These are phyloP conservation scores for Pantherophis alleghaniensis DNA, from an alignment of 2,797 vertebrate genomes.

Conservation along the genomic window DNA sequence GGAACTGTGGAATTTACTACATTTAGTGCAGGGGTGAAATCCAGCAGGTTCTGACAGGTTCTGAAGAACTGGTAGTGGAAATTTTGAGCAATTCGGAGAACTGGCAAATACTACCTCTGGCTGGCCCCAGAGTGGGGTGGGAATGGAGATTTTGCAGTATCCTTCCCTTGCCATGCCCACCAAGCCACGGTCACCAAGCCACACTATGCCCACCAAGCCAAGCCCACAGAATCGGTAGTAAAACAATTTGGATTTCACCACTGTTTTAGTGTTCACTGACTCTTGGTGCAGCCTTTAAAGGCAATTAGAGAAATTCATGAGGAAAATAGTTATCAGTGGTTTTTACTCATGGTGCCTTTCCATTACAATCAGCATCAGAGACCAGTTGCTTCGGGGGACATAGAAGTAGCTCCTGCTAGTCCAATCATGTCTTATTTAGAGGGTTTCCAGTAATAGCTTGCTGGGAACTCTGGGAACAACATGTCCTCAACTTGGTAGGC, in stretches of 20 bases:
- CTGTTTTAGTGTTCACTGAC: neutral
- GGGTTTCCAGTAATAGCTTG: neutral
- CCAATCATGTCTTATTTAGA: neutral
- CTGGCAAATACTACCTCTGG: too few relatives aligned
- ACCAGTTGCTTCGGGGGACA: neutral
- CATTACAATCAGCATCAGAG: neutral
- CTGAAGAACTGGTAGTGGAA: too few relatives aligned
- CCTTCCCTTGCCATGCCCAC: too few relatives aligned
- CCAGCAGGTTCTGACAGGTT: too few relatives aligned
- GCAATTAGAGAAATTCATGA: neutral
- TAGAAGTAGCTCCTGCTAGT: neutral
- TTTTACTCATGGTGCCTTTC: neutral
- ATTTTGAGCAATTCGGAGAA: too few relatives aligned
- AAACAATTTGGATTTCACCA: too few relatives aligned
- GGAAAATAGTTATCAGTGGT: neutral
- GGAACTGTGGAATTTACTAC: neutral
- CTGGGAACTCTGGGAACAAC: neutral
- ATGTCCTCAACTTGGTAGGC: neutral
- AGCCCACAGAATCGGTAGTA: too few relatives aligned
- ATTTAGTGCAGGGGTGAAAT: too few relatives aligned
- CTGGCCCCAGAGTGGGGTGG: too few relatives aligned
- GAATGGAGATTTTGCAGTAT: too few relatives aligned
- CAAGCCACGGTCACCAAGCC: too few relatives aligned
- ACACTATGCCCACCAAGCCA: too few relatives aligned
- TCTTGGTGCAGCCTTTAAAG: neutral